These are phyloP conservation scores for Dipodomys stephensi DNA, from an alignment of 2,113 vertebrate genomes.

Conservation along the genomic window DNA sequence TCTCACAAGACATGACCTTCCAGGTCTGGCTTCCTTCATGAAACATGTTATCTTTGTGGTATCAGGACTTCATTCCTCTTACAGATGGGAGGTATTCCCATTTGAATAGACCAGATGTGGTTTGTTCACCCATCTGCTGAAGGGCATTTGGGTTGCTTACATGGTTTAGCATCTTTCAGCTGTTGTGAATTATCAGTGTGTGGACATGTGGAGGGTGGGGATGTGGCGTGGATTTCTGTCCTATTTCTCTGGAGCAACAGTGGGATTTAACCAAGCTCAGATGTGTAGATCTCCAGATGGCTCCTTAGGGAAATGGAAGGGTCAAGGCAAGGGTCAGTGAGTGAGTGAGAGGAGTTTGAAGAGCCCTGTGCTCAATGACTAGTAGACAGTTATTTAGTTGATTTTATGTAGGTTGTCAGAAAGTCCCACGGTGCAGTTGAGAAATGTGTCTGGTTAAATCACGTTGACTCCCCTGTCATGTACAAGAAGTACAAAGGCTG, in stretches of 20 bases:
- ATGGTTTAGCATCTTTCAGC: not conserved
- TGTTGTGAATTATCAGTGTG: too few species aligned
- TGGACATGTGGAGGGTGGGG: rapidly evolving
- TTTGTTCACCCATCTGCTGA: not conserved
- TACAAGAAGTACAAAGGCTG: not conserved
- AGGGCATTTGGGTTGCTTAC: not conserved
- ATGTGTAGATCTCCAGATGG: not conserved
- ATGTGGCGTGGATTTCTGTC: not conserved
- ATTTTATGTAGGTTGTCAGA: not conserved
- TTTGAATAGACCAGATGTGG: not conserved
- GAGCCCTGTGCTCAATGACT: too few species aligned
- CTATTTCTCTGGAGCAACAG: not conserved
- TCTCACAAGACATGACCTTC: rapidly evolving
- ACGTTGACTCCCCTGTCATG: too few species aligned
- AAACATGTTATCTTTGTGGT: not conserved
- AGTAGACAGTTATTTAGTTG: not conserved
- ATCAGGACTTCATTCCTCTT: not conserved
- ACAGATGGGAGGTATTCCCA: not conserved
- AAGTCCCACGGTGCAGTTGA: not conserved
- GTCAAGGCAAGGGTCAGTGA: not conserved
- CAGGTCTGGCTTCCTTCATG: not conserved
- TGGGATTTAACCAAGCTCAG: not conserved
- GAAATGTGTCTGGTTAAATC: too few species aligned
- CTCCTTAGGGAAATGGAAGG: not conserved
- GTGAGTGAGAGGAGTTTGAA: too few species aligned